Evolutionary conservation across 2,797 vertebrate genomes (phyloP), one percentile per base, ranked within the genome.

Genomic region (Tenualosa thibaudeaui): DNA sequence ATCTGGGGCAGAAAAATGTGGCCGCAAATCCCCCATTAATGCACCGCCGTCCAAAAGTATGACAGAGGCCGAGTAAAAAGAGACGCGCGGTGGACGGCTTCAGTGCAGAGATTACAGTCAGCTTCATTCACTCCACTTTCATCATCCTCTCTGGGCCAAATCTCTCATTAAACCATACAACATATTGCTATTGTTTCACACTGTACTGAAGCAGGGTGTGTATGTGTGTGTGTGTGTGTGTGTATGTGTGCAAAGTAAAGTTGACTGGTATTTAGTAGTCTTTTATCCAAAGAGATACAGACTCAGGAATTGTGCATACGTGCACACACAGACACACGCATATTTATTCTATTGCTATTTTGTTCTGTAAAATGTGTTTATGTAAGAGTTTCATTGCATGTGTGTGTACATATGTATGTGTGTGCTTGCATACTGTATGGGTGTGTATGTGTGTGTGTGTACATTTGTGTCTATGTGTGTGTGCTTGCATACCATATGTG

Each of bases 11-110:
- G 81, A 89, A 88, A 89, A 83, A 85, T 85, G 71, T 51, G 82
- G 84, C 84, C 86, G 87, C 82, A 92, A 92, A 89, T 91, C 88
- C 37, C 88, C 90, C 89, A 89, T 90, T 92, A 92, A 89, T 90
- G 88, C 15, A 56, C 85, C 19, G 56, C 83, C 62, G 90, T 90
- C 88, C 91, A 86, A 3, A 88, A 85, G 90, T 9, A 85, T 87
- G 82, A 87, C 84, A 87, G 84, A 86, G 86, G 54, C 83, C 60
- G 89, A 88, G 86, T 84, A 90, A 91, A 87, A 15, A 78, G 37
- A 22, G 40, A 5, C 37, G 89, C 89, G 85, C 86, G 89, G 86
- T 82, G 84, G 87, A 54, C 84, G 78, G 84, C 75, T 49, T 91
- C 31, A 40, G 46, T 40, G 82, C 84, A 88, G 90, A 90, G 86